Conservation (phyloP, 2,113 vertebrate species). For the Todiramphus chloris region DNA sequence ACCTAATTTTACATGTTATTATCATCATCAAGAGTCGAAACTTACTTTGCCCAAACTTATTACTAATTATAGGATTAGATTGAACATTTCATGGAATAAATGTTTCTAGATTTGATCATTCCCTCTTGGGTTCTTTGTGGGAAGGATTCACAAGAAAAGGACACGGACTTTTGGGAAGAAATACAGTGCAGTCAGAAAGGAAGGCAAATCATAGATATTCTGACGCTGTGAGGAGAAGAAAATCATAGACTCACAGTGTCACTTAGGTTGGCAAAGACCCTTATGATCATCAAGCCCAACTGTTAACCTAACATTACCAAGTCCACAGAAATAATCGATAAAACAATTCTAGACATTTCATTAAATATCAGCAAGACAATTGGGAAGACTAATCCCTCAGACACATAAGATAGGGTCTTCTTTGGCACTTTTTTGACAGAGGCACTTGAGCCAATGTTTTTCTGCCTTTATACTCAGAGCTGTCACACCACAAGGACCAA, state of each 20-base stretch:
- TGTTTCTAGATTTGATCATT: not conserved
- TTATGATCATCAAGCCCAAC: not conserved
- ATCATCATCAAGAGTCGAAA: not conserved
- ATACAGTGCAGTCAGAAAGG: not conserved
- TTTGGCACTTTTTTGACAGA: not conserved
- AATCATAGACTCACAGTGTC: not conserved
- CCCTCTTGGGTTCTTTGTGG: not conserved
- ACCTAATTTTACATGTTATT: not conserved
- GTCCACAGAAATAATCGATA: not conserved
- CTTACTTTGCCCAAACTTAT: not conserved
- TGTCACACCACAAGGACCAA: not conserved
- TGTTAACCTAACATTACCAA: not conserved
- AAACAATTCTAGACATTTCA: not conserved
- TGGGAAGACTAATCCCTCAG: not conserved
- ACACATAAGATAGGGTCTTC: rapidly evolving
- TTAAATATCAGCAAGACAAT: not conserved
- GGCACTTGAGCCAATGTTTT: not conserved
- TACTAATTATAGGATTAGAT: not conserved
- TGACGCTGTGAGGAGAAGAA: not conserved
- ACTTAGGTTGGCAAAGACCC: not conserved
- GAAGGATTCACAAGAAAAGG: not conserved
- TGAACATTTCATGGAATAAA: not conserved
- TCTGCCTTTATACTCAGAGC: not conserved
- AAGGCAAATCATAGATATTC: not conserved
- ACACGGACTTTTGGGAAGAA: not conserved